phyloP scores from a whole-genome alignment of 2,113 vertebrate genomes.

The Tupaia chinensis region DNA sequence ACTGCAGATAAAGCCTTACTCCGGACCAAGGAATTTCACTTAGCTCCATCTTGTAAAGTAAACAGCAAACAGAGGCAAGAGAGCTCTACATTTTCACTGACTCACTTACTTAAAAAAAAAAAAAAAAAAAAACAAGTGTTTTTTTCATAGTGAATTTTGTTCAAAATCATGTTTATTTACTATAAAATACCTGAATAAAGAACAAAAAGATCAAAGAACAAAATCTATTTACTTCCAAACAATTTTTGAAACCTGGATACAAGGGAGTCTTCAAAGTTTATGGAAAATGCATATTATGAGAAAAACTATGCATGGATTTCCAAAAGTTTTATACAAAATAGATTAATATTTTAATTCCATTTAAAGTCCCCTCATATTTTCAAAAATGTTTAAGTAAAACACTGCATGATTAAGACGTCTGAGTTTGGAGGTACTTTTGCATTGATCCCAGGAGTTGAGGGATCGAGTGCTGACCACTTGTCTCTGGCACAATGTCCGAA shows the following conservation, averaged over 20 bases:
- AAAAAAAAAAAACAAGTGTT: not conserved
- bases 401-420: not conserved
- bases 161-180: conserved; percentile 1
- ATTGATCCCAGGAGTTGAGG: not conserved
- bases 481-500: not conserved
- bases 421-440: not conserved
- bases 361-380: not conserved
- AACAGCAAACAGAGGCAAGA: not conserved
- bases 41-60: not conserved
- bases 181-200: not conserved
- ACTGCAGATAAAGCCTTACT: not conserved
- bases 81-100: not conserved
- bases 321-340: too few relatives aligned
- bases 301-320: too few relatives aligned
- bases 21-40: not conserved
- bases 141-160: not conserved
- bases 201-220: not conserved
- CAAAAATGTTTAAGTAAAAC: conserved; percentile 1
- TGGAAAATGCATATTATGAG: too few relatives aligned
- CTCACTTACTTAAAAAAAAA: not conserved
- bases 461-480: not conserved
- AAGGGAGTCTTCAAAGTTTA: too few relatives aligned
- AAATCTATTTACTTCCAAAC: not conserved
- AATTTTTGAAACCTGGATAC: not conserved
- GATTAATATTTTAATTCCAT: too few relatives aligned